phyloP scores from a whole-genome alignment of 2,113 vertebrate genomes.

The Channa maculata region DNA sequence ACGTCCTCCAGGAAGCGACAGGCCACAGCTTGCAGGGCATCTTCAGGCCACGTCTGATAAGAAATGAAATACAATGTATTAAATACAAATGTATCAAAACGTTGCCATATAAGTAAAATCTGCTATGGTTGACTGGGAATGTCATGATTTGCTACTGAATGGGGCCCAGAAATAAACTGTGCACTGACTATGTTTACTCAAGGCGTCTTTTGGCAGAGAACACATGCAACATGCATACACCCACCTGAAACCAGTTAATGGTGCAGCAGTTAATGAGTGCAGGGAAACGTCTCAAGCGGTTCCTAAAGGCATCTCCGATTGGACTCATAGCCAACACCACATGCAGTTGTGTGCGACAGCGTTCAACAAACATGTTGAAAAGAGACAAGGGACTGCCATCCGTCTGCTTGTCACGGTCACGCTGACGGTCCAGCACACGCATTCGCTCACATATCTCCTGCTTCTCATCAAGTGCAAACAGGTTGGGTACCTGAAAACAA shows the following conservation, averaged over 20 bases:
- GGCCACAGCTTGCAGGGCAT: conserved; percentile 92
- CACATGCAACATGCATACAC: conserved; percentile 7
- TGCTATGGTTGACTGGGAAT: background rate
- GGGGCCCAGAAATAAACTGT: background rate
- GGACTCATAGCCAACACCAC: conserved; percentile 94
- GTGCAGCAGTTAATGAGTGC: conserved; percentile 95
- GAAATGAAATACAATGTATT: background rate
- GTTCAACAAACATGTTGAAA: conserved; percentile 92
- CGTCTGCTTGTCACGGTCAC: conserved; percentile 88
- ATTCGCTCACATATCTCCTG: conserved; percentile 92
- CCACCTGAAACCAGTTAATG: conserved; percentile 96
- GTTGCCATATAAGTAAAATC: background rate
- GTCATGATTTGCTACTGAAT: conserved; percentile 7
- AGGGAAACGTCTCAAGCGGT: conserved; percentile 89
- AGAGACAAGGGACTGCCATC: conserved; percentile 90
- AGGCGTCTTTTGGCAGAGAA: background rate
- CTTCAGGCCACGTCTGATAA: conserved; percentile 90
- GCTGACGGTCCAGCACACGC: conserved; percentile 88
- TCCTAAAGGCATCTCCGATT: conserved; percentile 91
- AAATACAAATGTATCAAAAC: background rate
- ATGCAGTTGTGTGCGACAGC: conserved; percentile 91
- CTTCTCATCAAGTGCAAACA: conserved; percentile 90
- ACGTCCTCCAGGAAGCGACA: conserved; percentile 89
- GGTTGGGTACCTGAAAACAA: conserved; percentile 84
- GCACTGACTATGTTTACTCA: conserved; percentile 2